Base-by-base conservation (phyloP, 2,888 invertebrate genomes). In the Drosophila cyrtoloma region DNA sequence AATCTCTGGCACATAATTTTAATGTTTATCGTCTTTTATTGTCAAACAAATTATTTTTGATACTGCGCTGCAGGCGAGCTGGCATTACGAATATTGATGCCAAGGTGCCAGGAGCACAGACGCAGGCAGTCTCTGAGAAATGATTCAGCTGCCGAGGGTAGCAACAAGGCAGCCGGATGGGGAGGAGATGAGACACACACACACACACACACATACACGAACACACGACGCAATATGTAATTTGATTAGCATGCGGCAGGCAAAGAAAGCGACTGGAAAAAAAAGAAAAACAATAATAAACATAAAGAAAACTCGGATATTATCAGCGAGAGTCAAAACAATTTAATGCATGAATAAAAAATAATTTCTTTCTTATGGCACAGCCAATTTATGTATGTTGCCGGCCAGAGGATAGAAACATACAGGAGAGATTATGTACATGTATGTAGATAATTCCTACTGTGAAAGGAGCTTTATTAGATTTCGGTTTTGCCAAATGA, bases 21-120 rank as follows among this genome's bases (percentile, higher is more conserved):
- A 92, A 92, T 92, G 92, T 92, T 92, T 92, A 92, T 92, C 92
- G 87, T 92, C 92, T 92, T 92, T 92, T 91, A 92, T 92, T 92
- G 92, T 92, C 92, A 92, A 92, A 91, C 92, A 92, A 92, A 92
- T 92, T 92, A 92, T 92, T 91, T 92, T 91, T 92, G 86, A 92
- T 91, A 91, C 90, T 85, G 82, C 86, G 91, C 92, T 90, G 86
- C 89, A 90, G 88, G 85, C 85, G 69, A 81, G 32, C 60, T 52
- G 26, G 64, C 55, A 79, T 65, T 59, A 42, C 52, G 44, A 79
- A 69, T 77, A 82, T 89, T 88, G 90, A 90, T 85, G 89, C 78
- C 72, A 67, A 79, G 72, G 78, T 79, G 77, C 68, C 59, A 74
- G 44, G 30, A 57, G 61, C 39, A 33, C 50, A 56, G 70, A 50